Base-by-base conservation (phyloP, 1,140 invertebrate species). In the Notospermus geniculatus region DNA sequence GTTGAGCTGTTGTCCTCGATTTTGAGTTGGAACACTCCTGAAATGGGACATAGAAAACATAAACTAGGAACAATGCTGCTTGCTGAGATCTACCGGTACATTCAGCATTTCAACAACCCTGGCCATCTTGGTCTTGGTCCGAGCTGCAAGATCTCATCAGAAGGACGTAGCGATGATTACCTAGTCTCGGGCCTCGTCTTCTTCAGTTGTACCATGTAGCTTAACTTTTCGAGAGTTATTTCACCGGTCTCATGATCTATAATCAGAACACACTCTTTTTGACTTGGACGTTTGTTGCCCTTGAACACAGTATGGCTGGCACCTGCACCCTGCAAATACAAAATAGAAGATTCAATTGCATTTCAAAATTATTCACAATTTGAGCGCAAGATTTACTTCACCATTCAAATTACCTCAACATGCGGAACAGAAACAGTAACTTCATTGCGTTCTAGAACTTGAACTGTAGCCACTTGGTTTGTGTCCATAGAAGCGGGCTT, bases 401-500 rank as follows among this genome's bases (percentile, higher is more conserved):
- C n/a, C n/a, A n/a, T n/a, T n/a, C n/a, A n/a, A n/a, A n/a, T n/a
- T 71, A 81, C 80, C 71, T 83, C 77, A 54, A 94, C 87, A 87
- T 97, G 91, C 66, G 93, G 93, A 63, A 96, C 91, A 62, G 91
- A 93, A 22, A 97, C 92, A 58, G 92, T 94, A 5, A 86, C 84
- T 83, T 92, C 91, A 55, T 94, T 89, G 74, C 90, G 92, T 60
- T 87, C 85, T 55, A 90, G 91, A 56, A 97, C 89, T 78, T 95
- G 91, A 27, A 98, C 87, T 23, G 85, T 89, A 23, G 93, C 92
- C 81, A 90, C 89, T 83, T 96, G 92, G 62, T 88, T 90, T 17
- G 90, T 88, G 82, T 97, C 94, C 41, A 97, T 91, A 74, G 93
- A 96, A 1, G 94, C 94, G 73, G 95, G 94, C 80, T 97, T 97